Base-by-base conservation (phyloP, 2,113 vertebrate genomes). In the Pangasianodon hypophthalmus region DNA sequence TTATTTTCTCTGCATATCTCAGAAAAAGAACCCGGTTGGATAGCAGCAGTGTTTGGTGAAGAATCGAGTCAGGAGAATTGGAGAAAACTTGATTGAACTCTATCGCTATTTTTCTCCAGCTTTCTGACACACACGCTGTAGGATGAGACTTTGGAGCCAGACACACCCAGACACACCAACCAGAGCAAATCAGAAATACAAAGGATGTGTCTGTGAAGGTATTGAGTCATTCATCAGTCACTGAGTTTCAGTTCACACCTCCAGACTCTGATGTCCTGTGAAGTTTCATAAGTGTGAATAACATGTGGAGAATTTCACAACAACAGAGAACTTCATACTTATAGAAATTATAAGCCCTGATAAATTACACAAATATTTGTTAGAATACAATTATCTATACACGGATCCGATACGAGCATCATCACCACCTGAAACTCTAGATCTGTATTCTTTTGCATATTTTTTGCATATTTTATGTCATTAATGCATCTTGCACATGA, bases 41-140 rank as follows among this genome's bases (percentile, higher is more conserved):
- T 18, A 54, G 79, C n/a, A 29, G 52, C 80, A 6, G 80, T 10
- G 8, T 37, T 56, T 24, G 32, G 3, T 21, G 19, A 58, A 37
- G 54, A 13, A 41, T 83, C 50, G 81, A 56, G 21, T 26, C 13
- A 14, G 56, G n/a, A n/a, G n/a, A n/a, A n/a, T n/a, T 14, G 37
- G 56, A 62, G 56, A 62, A 62, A 84, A 84, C 56, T 46, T 46
- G 37, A 84, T 46, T 26, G 82, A 84, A 84, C 56, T 62, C 81
- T 18, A 1, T 58, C 54, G 2, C 8, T 58, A 21, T 26, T 84
- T 60, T 60, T 26, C 37, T 84, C 37, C 6, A 44, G 81, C 81
- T 58, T 58, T 58, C 10, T 18, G 13, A 81, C 50, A 32, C 26
- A n/a, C 48, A 52, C 29, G 13, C 77, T 21, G 54, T 14, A 84